phyloP scores from a whole-genome alignment of 2,113 vertebrate genomes.

The Lycocorax pyrrhopterus region DNA sequence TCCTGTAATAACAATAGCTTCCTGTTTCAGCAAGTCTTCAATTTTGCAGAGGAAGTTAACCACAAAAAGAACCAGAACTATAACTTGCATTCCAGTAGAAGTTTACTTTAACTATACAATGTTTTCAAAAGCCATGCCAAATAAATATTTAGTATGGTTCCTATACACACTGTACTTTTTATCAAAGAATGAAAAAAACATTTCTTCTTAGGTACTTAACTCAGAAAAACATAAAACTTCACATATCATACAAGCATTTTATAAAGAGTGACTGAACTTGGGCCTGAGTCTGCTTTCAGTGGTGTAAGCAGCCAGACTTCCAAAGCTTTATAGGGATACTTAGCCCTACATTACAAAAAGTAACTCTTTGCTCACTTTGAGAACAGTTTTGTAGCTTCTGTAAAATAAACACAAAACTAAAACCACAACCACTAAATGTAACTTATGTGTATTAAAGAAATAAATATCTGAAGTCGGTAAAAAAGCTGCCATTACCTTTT shows the following conservation, averaged over 20 bases:
- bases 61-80: conserved; percentile 3
- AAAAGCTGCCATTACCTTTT: conserved; percentile 78
- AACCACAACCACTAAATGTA: background rate
- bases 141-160: background rate
- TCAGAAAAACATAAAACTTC: background rate
- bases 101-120: background rate
- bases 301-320: background rate
- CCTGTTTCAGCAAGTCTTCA: conserved; percentile 47
- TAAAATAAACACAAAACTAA: background rate
- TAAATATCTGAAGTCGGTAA: background rate
- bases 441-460: fast-evolving
- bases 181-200: background rate
- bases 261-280: background rate
- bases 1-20: conserved; percentile 45
- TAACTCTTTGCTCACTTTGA: background rate
- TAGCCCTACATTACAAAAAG: background rate
- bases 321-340: background rate
- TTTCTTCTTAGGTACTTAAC: background rate
- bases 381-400: background rate
- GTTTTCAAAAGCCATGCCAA: background rate
- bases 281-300: background rate
- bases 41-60: conserved; percentile 55
- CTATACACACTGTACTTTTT: background rate
- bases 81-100: background rate
- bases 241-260: background rate